Evolutionary conservation across 1,140 invertebrate genomes (phyloP).

Genomic region (Drosophila asahinai): DNA sequence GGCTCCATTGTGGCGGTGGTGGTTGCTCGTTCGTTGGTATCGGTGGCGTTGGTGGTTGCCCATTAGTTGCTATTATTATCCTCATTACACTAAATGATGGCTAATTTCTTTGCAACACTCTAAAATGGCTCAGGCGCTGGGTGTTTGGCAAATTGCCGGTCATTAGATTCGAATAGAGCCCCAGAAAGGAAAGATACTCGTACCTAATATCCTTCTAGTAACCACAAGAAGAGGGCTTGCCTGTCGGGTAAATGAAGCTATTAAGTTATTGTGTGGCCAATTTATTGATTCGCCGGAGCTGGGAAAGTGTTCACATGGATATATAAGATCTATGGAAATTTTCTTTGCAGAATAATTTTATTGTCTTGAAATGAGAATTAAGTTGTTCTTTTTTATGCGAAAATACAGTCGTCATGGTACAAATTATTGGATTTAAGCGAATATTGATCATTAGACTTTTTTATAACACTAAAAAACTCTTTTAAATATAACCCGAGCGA

Average conservation of each 20-base stretch:
- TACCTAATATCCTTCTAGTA: constrained; percentile 12
- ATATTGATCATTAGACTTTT: no score
- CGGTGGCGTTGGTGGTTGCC: constrained; percentile 11
- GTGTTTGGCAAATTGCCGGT: constrained; percentile 71
- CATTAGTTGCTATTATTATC: constrained; percentile 79
- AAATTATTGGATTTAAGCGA: background rate
- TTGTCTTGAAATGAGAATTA: background rate
- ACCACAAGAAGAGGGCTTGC: constrained; percentile 15
- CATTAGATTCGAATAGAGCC: constrained; percentile 51
- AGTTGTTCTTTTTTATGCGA: background rate
- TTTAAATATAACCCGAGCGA: no score
- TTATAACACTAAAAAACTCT: no score
- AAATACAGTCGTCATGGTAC: background rate
- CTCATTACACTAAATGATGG: constrained; percentile 78
- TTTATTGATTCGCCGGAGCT: constrained; percentile 28
- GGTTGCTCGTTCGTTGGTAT: background rate
- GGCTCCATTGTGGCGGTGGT: constrained; percentile 11
- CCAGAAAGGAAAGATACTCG: constrained; percentile 4
- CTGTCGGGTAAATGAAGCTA: constrained; percentile 12
- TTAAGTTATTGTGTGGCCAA: constrained; percentile 31
- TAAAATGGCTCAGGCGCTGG: constrained; percentile 58
- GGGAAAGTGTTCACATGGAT: background rate
- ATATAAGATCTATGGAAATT: no score
- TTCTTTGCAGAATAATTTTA: no score
- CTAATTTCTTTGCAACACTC: constrained; percentile 81